These are phyloP conservation scores for Pantala flavescens DNA, from an alignment of 1,140 invertebrate genomes.

Conservation along the genomic window DNA sequence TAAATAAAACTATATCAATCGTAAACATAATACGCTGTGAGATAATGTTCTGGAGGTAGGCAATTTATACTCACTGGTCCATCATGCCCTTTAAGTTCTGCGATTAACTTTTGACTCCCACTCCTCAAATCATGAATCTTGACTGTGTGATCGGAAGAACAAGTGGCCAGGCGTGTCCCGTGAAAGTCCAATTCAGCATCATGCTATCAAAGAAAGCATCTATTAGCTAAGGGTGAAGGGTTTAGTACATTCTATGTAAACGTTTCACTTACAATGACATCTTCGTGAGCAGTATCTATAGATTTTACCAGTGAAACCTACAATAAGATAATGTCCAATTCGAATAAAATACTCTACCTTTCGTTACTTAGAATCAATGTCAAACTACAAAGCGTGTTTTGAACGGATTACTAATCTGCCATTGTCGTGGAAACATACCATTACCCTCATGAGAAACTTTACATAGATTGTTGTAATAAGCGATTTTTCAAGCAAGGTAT, in stretches of 20 bases:
- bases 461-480: too few species aligned
- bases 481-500: too few species aligned
- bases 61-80: constrained; percentile 64
- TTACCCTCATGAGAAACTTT: too few species aligned
- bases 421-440: too few species aligned
- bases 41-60: too few species aligned
- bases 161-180: constrained; percentile 90
- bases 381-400: too few species aligned
- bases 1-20: too few species aligned
- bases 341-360: too few species aligned
- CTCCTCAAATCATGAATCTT: constrained; percentile 95
- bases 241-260: background rate
- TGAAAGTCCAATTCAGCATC: constrained; percentile 99
- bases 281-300: constrained; percentile 96
- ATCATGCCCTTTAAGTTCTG: constrained; percentile 90
- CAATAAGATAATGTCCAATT: background rate
- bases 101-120: constrained; percentile 74
- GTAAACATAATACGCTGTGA: too few species aligned
- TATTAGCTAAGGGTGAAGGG: too few species aligned
- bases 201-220: constrained; percentile 41
- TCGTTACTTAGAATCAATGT: too few species aligned
- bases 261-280: constrained; percentile 61
- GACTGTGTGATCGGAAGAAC: constrained; percentile 93
- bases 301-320: constrained; percentile 81
- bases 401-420: too few species aligned